Evolutionary conservation across 1,140 invertebrate species (phyloP).

Genomic region (Saxidomus purpurata): DNA sequence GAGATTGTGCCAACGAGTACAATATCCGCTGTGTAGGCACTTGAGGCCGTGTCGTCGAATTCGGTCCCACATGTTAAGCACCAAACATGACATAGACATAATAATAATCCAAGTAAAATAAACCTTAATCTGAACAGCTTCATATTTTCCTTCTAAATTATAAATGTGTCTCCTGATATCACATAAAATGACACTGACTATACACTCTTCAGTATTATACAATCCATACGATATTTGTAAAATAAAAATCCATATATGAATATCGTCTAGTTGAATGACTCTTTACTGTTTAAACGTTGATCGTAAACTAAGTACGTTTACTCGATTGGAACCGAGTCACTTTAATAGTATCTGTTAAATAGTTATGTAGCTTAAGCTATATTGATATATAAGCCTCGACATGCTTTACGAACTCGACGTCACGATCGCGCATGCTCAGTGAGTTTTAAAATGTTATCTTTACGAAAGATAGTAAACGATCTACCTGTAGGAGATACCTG

Average conservation of each 20-base stretch:
- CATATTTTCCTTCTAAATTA: slow-evolving; percentile 49
- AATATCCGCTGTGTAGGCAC: slow-evolving; percentile 68
- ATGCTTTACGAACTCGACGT: slow-evolving; percentile 29
- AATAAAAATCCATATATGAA: neutral
- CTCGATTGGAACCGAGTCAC: slow-evolving; percentile 46
- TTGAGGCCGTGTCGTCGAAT: slow-evolving; percentile 71
- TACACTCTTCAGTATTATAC: neutral
- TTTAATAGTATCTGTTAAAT: slow-evolving; percentile 5
- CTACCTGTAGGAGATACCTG: slow-evolving; percentile 10
- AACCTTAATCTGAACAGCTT: slow-evolving; percentile 74
- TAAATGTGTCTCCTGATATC: neutral
- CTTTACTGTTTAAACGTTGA: neutral
- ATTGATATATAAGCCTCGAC: slow-evolving; percentile 28
- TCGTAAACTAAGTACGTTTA: slow-evolving; percentile 9
- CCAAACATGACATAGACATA: slow-evolving; percentile 74
- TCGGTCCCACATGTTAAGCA: slow-evolving; percentile 74
- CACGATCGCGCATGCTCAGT: slow-evolving; percentile 17
- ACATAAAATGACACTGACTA: slow-evolving; percentile 11
- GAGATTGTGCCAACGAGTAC: slow-evolving; percentile 67
- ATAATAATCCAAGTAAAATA: slow-evolving; percentile 74
- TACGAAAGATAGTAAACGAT: slow-evolving; percentile 15
- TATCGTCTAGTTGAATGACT: neutral
- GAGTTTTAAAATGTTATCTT: slow-evolving; percentile 36
- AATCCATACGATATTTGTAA: neutral
- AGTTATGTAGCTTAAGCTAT: slow-evolving; percentile 8